Base-by-base conservation (phyloP, 1,140 invertebrate genomes). In the Cydia splendana region DNA sequence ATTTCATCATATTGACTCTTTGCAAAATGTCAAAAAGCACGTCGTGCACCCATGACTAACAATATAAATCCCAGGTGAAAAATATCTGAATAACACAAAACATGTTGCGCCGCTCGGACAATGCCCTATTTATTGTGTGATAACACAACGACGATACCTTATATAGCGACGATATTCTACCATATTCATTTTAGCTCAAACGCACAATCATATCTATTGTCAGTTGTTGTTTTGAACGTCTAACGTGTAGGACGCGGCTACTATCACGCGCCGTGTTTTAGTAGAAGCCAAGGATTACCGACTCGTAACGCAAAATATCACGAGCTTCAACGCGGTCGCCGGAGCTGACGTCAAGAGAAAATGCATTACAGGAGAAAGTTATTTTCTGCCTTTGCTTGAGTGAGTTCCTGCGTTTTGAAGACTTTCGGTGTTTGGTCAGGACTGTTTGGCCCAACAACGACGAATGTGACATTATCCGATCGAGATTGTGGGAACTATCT, bases 391-490 rank as follows among this genome's bases (percentile, higher is more conserved):
- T 65, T 18, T 65, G 28, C 65, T 28, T 65, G 65, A 65, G 65
- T 28, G 20, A 15, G 7, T 65, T 65, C 65, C 65, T 65, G 65
- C 20, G 18, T 24, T 65, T 65, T 65, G 65, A 1, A 65, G 65
- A 65, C 65, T 65, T 65, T 18, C 65, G 65, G 65, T 28, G 20
- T 65, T 28, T 65, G 1, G 65, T 65, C 13, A 6, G 18, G 13
- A 2, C 65, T 65, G 65, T 65, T 65, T 65, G 65, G 65, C 65
- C 65, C 10, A 28, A 65, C 65, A 9, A 65, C 65, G 20, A 65
- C 65, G 65, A 65, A 24, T 28, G 65, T 28, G 65, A 65, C 12
- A 65, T 20, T 65, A 65, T 65, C 24, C 65, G 65, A 65, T 6
- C 65, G 6, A 65, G 65, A 65, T 65, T 28, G 28, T 28, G 28